These are phyloP conservation scores for Augochlora pura DNA, from an alignment of 1,140 invertebrate species.

Conservation along the genomic window DNA sequence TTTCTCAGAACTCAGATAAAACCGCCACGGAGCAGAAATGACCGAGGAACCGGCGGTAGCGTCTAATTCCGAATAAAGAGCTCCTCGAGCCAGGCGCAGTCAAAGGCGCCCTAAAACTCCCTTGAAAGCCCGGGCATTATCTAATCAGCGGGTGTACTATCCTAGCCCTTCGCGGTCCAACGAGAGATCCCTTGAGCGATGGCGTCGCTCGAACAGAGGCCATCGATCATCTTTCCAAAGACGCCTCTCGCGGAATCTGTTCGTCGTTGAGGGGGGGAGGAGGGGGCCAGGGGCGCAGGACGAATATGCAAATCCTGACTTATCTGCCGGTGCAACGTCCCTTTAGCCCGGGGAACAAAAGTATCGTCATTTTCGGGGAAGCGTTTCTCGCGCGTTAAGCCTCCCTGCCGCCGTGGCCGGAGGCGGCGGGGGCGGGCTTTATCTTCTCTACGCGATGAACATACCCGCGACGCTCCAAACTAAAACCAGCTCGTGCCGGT, in stretches of 20 bases:
- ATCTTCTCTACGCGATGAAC: slow-evolving; percentile 40
- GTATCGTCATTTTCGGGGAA: slow-evolving; percentile 12
- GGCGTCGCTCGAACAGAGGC: background rate
- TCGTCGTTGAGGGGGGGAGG: no score
- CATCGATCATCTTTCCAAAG: slow-evolving; percentile 5
- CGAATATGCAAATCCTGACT: slow-evolving; percentile 10
- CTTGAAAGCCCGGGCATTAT: background rate
- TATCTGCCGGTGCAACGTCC: slow-evolving; percentile 3
- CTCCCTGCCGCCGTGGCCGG: background rate
- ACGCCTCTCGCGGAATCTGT: background rate
- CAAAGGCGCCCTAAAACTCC: no score
- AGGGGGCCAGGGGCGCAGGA: background rate
- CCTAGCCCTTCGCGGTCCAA: background rate
- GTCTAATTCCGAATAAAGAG: no score
- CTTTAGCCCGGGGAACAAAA: background rate
- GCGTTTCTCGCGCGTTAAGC: background rate
- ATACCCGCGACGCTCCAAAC: slow-evolving; percentile 32
- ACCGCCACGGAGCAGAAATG: no score
- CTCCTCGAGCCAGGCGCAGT: no score
- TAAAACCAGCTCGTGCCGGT: slow-evolving; percentile 52
- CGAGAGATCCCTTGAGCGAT: background rate
- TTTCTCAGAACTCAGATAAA: no score
- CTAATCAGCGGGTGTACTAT: background rate
- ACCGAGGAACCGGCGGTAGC: no score
- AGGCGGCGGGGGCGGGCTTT: background rate